These are phyloP conservation scores for Caenorhabditis sp. DNA, from an alignment of 2,888 invertebrate genomes.

Conservation along the genomic window DNA sequence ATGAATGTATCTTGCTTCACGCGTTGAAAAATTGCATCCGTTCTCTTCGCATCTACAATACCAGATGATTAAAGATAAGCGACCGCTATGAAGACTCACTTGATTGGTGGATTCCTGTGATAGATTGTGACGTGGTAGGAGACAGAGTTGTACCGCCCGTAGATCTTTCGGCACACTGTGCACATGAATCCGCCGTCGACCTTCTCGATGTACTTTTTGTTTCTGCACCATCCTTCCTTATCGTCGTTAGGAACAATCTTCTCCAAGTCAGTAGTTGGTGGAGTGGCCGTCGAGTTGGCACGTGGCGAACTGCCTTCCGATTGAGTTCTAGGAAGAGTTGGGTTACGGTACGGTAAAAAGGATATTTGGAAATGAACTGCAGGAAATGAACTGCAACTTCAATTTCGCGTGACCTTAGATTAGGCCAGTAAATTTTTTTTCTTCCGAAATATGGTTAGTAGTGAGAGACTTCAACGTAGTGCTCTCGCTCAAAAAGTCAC, in stretches of 20 bases:
- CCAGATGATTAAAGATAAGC: background rate
- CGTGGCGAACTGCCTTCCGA: constrained; percentile 56
- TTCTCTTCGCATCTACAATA: constrained; percentile 73
- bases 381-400: too few species aligned
- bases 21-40: constrained; percentile 78
- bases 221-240: constrained; percentile 79
- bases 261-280: constrained; percentile 53
- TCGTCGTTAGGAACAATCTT: constrained; percentile 76
- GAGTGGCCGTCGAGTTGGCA: constrained; percentile 40
- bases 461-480: too few species aligned
- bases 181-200: constrained; percentile 75
- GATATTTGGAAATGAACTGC: too few species aligned
- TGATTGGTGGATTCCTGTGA: constrained; percentile 79
- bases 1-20: constrained; percentile 78
- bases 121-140: constrained; percentile 79
- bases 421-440: too few species aligned
- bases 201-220: constrained; percentile 79
- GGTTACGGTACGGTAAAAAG: too few species aligned
- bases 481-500: too few species aligned
- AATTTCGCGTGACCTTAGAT: too few species aligned
- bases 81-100: constrained; percentile 5
- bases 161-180: constrained; percentile 77
- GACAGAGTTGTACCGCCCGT: constrained; percentile 79
- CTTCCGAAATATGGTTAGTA: too few species aligned
- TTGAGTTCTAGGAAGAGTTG: constrained; percentile 23